Base-by-base conservation (phyloP, 2,888 invertebrate species). In the Cephus pulcher region DNA sequence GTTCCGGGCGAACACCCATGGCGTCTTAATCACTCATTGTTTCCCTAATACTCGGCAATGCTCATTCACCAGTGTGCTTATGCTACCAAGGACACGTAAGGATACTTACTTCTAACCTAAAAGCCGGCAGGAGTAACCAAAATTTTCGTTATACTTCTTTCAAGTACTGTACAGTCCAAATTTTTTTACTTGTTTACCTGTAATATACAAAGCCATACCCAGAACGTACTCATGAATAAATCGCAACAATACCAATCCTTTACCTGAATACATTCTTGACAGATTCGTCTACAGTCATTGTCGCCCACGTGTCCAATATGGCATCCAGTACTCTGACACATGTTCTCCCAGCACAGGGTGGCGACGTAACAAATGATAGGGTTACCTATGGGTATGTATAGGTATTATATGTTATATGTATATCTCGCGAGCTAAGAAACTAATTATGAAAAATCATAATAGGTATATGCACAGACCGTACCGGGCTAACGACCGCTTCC, bases 401-500 rank as follows among this genome's bases (percentile, higher is more conserved):
- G 40, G 40, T 56, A 23, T 40, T 23, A 56, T 23, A 40, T 23
- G 9, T 56, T 23, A 9, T 23, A 56, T 2, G 56, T 56, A 56
- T 15, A 56, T 56, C 56, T 9, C 71, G 34, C 32, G 34, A 71
- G 71, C 33, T 71, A 30, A 33, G 32, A 37, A 12, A 40, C 85
- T 88, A 88, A 89, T 88, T 88, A 86, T 85, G 86, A 85, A 87
- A 88, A 89, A 89, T 89, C 87, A 88, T 89, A 88, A 89, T 88
- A 88, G 88, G 84, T 84, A 82, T 84, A 86, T 83, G 84, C 85
- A 87, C 83, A 76, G 84, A 86, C 85, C 84, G 86, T 88, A 88
- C 84, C 86, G 84, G 85, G 85, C 90, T 90, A 89, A 90, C 89
- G 88, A 89, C 88, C 89, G 87, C 85, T 89, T 90, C 88, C 89